These are phyloP conservation scores for Xiphophorus maculatus DNA, from an alignment of 2,113 vertebrate species.

Conservation along the genomic window DNA sequence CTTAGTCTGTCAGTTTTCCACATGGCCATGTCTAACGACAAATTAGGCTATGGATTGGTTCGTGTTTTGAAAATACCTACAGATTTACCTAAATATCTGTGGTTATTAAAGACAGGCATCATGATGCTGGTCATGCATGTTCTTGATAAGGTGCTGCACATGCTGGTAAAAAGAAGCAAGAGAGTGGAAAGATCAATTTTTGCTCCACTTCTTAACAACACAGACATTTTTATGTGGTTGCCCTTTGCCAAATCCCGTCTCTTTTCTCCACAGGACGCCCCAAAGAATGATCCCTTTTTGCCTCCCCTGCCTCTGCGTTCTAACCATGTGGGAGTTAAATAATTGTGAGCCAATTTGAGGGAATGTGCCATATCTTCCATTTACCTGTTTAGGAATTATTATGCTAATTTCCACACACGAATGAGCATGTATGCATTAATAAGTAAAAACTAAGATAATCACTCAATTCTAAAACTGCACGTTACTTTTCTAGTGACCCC, in stretches of 20 bases:
- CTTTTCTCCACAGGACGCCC: conserved; percentile 27
- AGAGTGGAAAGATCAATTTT: conserved; percentile 27
- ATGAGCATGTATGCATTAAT: conserved; percentile 29
- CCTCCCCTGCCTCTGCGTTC: conserved; percentile 20
- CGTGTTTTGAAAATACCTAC: background rate
- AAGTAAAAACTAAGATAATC: conserved; percentile 13
- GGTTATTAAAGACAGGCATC: background rate
- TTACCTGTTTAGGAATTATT: conserved; percentile 34
- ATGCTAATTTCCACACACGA: conserved; percentile 50
- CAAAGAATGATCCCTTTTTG: conserved; percentile 34
- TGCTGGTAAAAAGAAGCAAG: conserved; percentile 14
- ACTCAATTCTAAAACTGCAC: conserved; percentile 32
- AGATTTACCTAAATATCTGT: background rate
- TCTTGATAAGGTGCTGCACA: conserved; percentile 1
- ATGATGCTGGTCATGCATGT: background rate
- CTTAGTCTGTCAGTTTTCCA: too few relatives aligned
- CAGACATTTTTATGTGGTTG: conserved; percentile 17
- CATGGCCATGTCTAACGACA: too few relatives aligned
- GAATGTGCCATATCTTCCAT: conserved; percentile 49
- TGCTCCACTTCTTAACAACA: conserved; percentile 39
- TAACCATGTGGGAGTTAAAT: conserved; percentile 48
- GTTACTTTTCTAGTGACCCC: conserved; percentile 50
- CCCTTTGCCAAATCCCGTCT: background rate
- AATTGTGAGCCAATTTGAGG: conserved; percentile 47
- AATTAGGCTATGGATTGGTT: too few relatives aligned